phyloP scores from a whole-genome alignment of 2,797 vertebrate genomes.

The Cercopithecus neglectus region DNA sequence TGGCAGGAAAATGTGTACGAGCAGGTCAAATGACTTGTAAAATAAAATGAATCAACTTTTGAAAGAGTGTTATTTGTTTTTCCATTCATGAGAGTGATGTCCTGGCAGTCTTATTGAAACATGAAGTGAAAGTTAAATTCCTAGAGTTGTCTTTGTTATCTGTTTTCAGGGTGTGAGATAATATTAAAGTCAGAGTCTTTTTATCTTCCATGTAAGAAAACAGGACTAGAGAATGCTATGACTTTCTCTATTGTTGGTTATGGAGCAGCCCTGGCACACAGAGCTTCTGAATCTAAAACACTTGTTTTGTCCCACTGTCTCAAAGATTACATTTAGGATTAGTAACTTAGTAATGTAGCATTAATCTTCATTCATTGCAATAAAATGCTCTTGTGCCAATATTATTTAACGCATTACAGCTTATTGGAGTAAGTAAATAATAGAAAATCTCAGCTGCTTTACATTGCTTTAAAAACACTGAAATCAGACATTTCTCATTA shows the following conservation, averaged over 20 bases:
- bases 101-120: background rate
- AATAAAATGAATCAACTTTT: background rate
- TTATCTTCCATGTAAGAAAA: background rate
- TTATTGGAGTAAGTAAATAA: background rate
- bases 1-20: background rate
- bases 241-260: background rate
- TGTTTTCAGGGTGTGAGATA: no score
- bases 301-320: background rate
- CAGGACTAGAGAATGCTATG: background rate
- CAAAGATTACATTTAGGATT: background rate
- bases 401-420: background rate
- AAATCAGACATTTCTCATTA: background rate
- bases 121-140: background rate
- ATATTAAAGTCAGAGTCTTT: no score
- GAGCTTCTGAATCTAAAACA: background rate
- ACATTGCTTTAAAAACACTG: background rate
- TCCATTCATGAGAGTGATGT: no score
- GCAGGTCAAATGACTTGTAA: background rate
- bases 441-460: background rate
- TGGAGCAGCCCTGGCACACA: background rate
- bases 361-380: background rate
- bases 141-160: no score
- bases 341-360: background rate
- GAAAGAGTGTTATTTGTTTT: no score
- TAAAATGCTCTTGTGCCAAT: background rate